Evolutionary conservation across 2,888 invertebrate genomes (phyloP).

Genomic region (Drosophila recens): DNA sequence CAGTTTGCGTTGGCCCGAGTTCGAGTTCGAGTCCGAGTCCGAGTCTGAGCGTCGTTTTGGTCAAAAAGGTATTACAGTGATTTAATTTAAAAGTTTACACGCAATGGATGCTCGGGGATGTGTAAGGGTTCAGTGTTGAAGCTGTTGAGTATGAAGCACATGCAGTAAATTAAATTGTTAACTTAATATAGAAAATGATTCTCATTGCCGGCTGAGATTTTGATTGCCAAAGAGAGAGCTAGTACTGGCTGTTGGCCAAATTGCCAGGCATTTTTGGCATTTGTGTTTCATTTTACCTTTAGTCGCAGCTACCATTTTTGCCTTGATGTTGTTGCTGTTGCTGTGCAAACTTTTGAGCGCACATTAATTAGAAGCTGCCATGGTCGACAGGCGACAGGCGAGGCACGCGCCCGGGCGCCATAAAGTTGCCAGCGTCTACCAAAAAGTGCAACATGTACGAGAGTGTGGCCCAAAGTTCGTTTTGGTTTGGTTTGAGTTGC

Average conservation of each 20-base stretch:
- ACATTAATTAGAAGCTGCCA: constrained; percentile 81
- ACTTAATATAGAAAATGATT: constrained; percentile 69
- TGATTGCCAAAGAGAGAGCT: constrained; percentile 38
- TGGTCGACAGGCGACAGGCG: constrained; percentile 61
- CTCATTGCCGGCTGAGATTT: constrained; percentile 53
- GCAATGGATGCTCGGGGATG: constrained; percentile 15
- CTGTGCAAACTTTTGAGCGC: constrained; percentile 63
- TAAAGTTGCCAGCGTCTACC: constrained; percentile 53
- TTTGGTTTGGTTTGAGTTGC: constrained; percentile 68
- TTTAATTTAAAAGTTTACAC: constrained; percentile 71
- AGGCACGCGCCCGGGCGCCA: constrained; percentile 41
- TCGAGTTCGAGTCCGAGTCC: no score
- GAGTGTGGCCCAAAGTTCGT: constrained; percentile 34
- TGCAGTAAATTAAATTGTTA: constrained; percentile 71
- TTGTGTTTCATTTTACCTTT: constrained; percentile 57
- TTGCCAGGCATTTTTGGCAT: constrained; percentile 56
- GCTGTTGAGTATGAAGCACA: constrained; percentile 50
- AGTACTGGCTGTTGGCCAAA: constrained; percentile 28
- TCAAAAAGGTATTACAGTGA: constrained; percentile 58
- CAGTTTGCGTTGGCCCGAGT: constrained; percentile 10
- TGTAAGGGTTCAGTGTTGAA: not conserved
- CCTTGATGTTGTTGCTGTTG: constrained; percentile 34
- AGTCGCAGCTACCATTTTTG: constrained; percentile 24
- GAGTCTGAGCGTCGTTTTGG: constrained; percentile 19
- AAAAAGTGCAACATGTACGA: constrained; percentile 66